Percentiles rank a stretch among this genome's conserved stretches.
phyloP scores from a whole-genome alignment of 2,797 vertebrate species.

The Leptatherina wallacei region DNA sequence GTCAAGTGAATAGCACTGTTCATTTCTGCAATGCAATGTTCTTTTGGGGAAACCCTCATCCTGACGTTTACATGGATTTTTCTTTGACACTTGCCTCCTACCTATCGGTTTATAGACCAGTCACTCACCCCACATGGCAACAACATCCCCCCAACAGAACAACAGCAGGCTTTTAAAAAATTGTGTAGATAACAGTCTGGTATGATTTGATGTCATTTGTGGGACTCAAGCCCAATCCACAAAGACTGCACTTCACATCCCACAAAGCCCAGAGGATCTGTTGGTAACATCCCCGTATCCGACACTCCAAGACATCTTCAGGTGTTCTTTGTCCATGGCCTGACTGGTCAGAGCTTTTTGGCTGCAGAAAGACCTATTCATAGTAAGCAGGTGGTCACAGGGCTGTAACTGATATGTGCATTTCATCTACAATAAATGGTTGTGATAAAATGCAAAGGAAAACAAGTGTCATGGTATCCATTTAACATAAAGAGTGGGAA shows the following conservation, averaged over 20 bases:
- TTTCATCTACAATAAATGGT: too few relatives aligned
- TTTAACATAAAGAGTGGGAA: too few relatives aligned
- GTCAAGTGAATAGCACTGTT: neutral
- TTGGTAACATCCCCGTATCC: neutral
- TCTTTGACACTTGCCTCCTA: neutral
- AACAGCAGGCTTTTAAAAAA: neutral
- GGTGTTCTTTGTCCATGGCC: neutral
- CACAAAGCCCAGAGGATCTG: neutral
- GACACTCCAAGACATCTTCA: neutral
- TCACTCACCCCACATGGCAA: neutral
- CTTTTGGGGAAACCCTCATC: neutral
- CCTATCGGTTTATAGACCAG: neutral
- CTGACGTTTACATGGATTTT: neutral
- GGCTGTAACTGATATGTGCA: too few relatives aligned
- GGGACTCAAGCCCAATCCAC: neutral
- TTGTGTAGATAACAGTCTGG: neutral
- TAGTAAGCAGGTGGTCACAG: neutral
- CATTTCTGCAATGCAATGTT: neutral
- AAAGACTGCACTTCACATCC: neutral
- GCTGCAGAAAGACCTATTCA: neutral
- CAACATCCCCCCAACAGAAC: neutral
- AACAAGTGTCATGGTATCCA: too few relatives aligned
- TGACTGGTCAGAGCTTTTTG: neutral
- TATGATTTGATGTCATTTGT: neutral
- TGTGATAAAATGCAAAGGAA: too few relatives aligned